Conservation (phyloP, 2,113 vertebrate genomes). For the Chamaetylas fuelleborni region DNA sequence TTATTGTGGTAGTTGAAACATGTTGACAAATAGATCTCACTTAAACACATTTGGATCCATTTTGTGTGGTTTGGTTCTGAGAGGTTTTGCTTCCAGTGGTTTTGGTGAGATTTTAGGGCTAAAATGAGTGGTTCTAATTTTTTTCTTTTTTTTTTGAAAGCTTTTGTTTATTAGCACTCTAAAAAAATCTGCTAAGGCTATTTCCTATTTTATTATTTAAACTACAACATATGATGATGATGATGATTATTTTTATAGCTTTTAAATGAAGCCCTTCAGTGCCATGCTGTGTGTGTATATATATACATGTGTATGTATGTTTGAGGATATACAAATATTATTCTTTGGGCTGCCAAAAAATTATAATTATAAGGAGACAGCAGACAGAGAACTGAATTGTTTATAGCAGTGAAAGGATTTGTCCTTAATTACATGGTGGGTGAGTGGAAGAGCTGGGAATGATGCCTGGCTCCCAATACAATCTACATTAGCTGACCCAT, state of each 20-base stretch:
- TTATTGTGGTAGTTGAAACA: not conserved
- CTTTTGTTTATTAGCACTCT: not conserved
- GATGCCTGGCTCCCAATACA: not conserved
- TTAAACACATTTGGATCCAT: not conserved
- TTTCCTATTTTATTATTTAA: not conserved
- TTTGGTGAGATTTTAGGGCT: not conserved
- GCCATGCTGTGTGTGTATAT: not conserved
- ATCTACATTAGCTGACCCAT: not conserved
- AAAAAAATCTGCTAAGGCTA: not conserved
- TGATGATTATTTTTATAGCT: not conserved
- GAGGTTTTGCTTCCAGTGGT: not conserved
- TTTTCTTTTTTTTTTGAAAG: not conserved
- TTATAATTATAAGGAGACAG: not conserved
- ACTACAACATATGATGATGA: not conserved
- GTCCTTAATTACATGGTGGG: not conserved
- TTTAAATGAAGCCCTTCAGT: not conserved
- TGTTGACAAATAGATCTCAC: not conserved
- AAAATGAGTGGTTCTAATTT: not conserved
- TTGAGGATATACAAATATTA: not conserved
- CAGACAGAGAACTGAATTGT: not conserved
- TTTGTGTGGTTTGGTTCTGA: not conserved
- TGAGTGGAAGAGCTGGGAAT: not conserved
- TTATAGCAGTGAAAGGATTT: conserved; percentile 1
- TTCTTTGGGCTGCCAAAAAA: not conserved
- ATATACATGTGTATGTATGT: not conserved